phyloP scores from a whole-genome alignment of 2,888 invertebrate genomes.

The Polyommatus iphigenia region DNA sequence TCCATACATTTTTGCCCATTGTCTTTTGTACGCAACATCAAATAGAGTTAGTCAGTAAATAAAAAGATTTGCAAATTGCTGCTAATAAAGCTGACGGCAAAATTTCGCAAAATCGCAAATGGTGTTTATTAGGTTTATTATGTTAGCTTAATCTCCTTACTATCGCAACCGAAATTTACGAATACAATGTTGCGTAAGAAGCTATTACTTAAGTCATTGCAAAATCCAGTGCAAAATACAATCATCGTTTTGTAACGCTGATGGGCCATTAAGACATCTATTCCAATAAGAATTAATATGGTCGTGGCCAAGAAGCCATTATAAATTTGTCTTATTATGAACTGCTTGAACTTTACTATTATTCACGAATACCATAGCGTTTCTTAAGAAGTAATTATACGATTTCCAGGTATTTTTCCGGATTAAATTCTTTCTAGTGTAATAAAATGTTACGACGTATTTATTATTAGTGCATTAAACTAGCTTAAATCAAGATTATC shows the following conservation, averaged over 20 bases:
- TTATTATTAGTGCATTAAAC: constrained; percentile 13
- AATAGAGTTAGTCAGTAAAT: background rate
- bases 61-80: background rate
- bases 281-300: constrained; percentile 30
- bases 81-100: background rate
- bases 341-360: constrained; percentile 2
- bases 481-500: constrained; percentile 23
- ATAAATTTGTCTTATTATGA: constrained; percentile 28
- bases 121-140: constrained; percentile 10
- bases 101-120: background rate
- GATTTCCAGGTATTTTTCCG: constrained; percentile 14
- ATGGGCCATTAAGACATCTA: constrained; percentile 28
- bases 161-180: constrained; percentile 22
- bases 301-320: constrained; percentile 22
- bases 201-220: constrained; percentile 21
- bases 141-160: constrained; percentile 5
- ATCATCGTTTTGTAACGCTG: constrained; percentile 26
- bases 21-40: background rate
- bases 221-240: constrained; percentile 27
- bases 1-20: too few species aligned
- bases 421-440: constrained; percentile 12
- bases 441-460: constrained; percentile 17
- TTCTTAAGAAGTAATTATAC: constrained; percentile 17
- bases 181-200: constrained; percentile 21
- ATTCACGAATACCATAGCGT: background rate